Evolutionary conservation across 1,140 invertebrate genomes (phyloP).

Genomic region (Drosophila lacteicornis): DNA sequence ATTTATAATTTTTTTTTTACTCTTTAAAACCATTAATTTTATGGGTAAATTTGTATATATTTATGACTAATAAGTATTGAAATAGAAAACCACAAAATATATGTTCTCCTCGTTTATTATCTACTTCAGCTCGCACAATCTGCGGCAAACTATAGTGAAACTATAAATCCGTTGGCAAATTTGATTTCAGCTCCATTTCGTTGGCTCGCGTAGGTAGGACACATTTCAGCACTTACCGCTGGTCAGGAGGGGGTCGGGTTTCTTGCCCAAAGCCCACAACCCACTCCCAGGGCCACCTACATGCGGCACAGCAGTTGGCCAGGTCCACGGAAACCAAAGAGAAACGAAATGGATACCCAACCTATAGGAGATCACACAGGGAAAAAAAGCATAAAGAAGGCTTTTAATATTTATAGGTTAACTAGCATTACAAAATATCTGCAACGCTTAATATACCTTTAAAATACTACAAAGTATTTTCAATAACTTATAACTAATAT

Average conservation of each 20-base stretch:
- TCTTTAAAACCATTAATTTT: too few relatives aligned
- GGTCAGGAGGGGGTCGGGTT: constrained; percentile 60
- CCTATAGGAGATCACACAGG: neutral
- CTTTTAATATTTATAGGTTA: too few relatives aligned
- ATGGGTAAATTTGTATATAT: neutral
- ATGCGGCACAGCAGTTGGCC: constrained; percentile 72
- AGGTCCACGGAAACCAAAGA: constrained; percentile 13
- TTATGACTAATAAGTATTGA: neutral
- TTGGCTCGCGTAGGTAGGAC: constrained; percentile 67
- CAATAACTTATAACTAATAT: too few relatives aligned
- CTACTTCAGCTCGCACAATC: neutral
- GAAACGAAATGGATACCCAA: constrained; percentile 20
- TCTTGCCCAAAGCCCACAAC: constrained; percentile 48
- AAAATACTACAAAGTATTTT: too few relatives aligned
- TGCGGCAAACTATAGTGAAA: neutral
- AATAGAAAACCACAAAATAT: too few relatives aligned
- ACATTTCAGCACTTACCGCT: constrained; percentile 65
- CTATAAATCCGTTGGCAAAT: constrained; percentile 39
- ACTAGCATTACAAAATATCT: too few relatives aligned
- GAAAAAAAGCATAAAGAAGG: neutral
- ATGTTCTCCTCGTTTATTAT: neutral
- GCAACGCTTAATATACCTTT: too few relatives aligned
- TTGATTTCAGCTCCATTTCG: constrained; percentile 27
- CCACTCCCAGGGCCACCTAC: constrained; percentile 55
- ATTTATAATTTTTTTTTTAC: too few relatives aligned